Evolutionary conservation across 2,113 vertebrate species (phyloP).

Genomic region (Oceanites oceanicus): DNA sequence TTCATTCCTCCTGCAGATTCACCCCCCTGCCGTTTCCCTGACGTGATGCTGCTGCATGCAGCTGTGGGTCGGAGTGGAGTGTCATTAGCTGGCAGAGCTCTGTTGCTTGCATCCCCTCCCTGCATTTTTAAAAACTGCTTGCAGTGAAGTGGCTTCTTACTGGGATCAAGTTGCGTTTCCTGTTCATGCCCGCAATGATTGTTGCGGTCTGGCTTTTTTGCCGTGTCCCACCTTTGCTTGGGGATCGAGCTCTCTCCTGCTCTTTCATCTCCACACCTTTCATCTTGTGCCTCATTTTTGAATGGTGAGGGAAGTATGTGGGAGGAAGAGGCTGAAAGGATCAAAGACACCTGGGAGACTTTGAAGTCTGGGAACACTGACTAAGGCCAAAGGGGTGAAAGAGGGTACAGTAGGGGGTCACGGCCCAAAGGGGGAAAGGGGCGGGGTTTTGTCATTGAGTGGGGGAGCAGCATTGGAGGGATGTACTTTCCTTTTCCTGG

Average conservation of each 20-base stretch:
- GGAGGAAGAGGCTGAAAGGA: neutral
- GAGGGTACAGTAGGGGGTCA: neutral
- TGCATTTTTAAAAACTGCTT: neutral
- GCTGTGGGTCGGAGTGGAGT: fast-evolving
- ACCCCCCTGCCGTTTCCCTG: fast-evolving
- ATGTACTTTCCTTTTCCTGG: neutral
- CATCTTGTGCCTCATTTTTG: neutral
- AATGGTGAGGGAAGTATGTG: neutral
- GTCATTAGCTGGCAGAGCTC: neutral
- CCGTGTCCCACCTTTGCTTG: neutral
- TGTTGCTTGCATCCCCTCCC: neutral
- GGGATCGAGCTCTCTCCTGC: neutral
- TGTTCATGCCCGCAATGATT: neutral
- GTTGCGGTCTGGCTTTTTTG: neutral
- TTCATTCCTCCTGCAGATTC: neutral
- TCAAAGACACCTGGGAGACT: neutral
- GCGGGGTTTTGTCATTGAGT: neutral
- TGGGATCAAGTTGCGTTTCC: neutral
- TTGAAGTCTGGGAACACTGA: neutral
- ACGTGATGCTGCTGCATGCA: fast-evolving
- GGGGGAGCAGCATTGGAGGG: neutral
- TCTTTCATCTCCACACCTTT: conserved; percentile 25
- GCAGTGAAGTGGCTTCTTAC: neutral
- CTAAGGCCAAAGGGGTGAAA: neutral
- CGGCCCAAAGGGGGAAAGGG: neutral